These are phyloP conservation scores for Podarcis siculus DNA, from an alignment of 2,797 vertebrate species.

Conservation along the genomic window DNA sequence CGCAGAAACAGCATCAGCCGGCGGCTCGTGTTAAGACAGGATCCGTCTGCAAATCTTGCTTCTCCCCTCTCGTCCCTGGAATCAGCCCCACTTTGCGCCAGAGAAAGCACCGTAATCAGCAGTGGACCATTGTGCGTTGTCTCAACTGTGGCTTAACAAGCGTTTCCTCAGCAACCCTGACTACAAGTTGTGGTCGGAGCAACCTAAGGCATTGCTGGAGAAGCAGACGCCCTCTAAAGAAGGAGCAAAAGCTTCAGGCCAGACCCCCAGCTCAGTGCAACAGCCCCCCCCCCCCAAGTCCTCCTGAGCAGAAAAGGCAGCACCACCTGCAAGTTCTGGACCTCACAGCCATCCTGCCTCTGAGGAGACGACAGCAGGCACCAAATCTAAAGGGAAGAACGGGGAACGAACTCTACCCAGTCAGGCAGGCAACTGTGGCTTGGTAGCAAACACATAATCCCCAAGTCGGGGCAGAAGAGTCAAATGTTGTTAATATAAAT, in stretches of 20 bases:
- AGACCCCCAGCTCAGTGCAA: not conserved
- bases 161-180: slow-evolving; percentile 80
- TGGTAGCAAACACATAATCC: not conserved
- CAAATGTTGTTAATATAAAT: not conserved
- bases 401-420: not conserved
- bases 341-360: not conserved
- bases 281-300: not conserved
- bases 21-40: no score
- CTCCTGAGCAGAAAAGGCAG: not conserved
- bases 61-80: no score
- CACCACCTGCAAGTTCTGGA: not conserved
- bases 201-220: slow-evolving; percentile 80
- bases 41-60: no score
- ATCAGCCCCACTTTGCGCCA: no score
- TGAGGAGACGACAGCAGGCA: not conserved
- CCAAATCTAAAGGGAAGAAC: not conserved
- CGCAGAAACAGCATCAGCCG: no score
- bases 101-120: slow-evolving; percentile 56
- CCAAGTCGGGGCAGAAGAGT: no score
- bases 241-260: slow-evolving; percentile 13
- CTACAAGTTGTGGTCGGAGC: slow-evolving; percentile 82
- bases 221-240: slow-evolving; percentile 73
- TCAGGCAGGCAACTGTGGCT: not conserved
- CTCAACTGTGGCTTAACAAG: slow-evolving; percentile 82
- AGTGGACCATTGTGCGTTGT: slow-evolving; percentile 79